A percentile compares a stretch with the other conserved stretches of the same genome.
Conservation (phyloP, 1,140 invertebrate species). For the Scaptomyza montana region DNA sequence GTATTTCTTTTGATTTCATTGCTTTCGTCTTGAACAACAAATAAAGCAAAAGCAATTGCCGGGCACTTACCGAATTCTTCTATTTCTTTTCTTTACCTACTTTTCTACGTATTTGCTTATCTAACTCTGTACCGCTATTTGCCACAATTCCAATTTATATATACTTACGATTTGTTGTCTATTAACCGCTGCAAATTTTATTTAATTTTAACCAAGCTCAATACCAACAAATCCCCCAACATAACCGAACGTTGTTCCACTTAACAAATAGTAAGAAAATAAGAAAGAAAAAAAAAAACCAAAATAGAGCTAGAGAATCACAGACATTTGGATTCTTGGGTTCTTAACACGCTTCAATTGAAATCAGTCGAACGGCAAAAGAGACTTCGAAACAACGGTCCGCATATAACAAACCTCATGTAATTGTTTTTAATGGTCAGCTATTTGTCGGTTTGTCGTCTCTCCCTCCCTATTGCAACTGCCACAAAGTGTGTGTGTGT, state of each 20-base stretch:
- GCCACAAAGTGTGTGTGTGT: constrained; percentile 40
- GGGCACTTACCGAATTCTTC: constrained; percentile 12
- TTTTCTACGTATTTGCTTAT: constrained; percentile 47
- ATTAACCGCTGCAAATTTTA: constrained; percentile 68
- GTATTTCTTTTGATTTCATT: neutral
- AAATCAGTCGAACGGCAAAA: constrained; percentile 53
- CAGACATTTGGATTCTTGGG: constrained; percentile 47
- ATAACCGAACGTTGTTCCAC: constrained; percentile 68
- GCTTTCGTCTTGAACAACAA: constrained; percentile 1
- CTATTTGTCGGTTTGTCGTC: constrained; percentile 40
- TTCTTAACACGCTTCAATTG: constrained; percentile 55
- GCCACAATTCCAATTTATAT: constrained; percentile 77
- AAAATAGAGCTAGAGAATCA: constrained; percentile 27
- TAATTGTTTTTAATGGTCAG: constrained; percentile 73
- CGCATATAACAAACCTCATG: constrained; percentile 37
- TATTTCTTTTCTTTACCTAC: constrained; percentile 7
- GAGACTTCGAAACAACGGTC: constrained; percentile 17
- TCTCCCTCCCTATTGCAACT: constrained; percentile 11
- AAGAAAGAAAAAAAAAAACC: neutral
- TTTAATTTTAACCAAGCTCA: constrained; percentile 56
- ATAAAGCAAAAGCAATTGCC: neutral
- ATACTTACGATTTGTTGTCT: constrained; percentile 47
- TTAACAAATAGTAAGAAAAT: constrained; percentile 41
- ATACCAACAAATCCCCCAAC: constrained; percentile 43
- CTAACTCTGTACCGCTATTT: constrained; percentile 64